phyloP scores from a whole-genome alignment of 2,797 vertebrate genomes.

The Acanthis flammea region DNA sequence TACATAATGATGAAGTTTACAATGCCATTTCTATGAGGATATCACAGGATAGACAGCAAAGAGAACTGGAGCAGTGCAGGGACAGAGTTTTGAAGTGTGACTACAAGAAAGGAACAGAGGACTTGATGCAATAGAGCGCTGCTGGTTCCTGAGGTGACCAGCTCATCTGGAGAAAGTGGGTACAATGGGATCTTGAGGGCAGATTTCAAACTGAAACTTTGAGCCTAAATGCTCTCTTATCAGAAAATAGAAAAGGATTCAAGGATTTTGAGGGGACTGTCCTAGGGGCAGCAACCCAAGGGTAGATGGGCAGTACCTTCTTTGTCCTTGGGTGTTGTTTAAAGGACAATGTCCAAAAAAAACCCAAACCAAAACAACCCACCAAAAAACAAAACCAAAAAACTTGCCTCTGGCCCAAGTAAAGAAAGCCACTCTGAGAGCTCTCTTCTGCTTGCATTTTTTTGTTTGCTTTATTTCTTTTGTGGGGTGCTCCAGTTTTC shows the following conservation, averaged over 20 bases:
- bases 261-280: neutral
- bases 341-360: neutral
- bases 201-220: neutral
- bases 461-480: neutral
- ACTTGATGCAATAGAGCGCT: neutral
- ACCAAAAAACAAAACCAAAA: neutral
- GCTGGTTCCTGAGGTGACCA: neutral
- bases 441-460: neutral
- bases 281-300: neutral
- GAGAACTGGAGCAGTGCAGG: neutral
- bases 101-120: neutral
- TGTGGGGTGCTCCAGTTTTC: neutral
- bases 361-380: neutral
- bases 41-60: neutral
- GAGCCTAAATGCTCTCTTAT: neutral
- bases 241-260: neutral
- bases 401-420: neutral
- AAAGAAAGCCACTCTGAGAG: neutral
- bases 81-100: neutral
- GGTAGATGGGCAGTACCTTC: neutral
- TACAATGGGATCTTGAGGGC: neutral
- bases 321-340: neutral
- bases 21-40: neutral
- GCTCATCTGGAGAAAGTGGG: neutral
- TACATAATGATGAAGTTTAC: neutral